A percentile compares a stretch with the other conserved stretches of the same genome.
Evolutionary conservation across 2,797 vertebrate genomes (phyloP).

Genomic region (Coluber constrictor): DNA sequence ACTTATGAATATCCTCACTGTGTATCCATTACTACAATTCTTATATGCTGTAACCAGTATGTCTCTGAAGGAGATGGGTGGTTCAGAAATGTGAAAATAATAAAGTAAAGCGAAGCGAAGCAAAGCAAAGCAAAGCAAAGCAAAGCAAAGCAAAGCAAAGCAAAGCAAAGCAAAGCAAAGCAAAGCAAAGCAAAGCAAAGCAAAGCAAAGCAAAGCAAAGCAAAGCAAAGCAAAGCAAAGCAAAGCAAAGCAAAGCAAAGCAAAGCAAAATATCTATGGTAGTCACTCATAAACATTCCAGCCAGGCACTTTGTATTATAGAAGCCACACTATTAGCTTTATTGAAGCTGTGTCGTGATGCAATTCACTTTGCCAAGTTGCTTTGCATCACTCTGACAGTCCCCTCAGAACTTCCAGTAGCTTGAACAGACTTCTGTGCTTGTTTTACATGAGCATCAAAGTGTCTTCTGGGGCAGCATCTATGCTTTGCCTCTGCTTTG

Average conservation of each 20-base stretch:
- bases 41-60: background rate
- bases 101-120: background rate
- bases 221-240: too few relatives aligned
- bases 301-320: background rate
- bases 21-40: too few relatives aligned
- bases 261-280: background rate
- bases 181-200: background rate
- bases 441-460: background rate
- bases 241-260: too few relatives aligned
- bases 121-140: too few relatives aligned
- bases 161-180: background rate
- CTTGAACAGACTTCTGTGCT: background rate
- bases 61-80: background rate
- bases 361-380: background rate
- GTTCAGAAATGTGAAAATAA: background rate
- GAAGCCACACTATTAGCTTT: background rate
- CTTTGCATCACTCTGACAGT: background rate
- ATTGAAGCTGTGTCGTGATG: background rate
- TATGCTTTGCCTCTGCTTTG: background rate
- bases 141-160: background rate
- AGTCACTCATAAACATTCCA: background rate
- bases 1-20: background rate
- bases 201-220: too few relatives aligned
- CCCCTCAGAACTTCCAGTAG: background rate
- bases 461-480: background rate